phyloP scores from a whole-genome alignment of 1,140 invertebrate genomes.

The Brachionus manjavacas region DNA sequence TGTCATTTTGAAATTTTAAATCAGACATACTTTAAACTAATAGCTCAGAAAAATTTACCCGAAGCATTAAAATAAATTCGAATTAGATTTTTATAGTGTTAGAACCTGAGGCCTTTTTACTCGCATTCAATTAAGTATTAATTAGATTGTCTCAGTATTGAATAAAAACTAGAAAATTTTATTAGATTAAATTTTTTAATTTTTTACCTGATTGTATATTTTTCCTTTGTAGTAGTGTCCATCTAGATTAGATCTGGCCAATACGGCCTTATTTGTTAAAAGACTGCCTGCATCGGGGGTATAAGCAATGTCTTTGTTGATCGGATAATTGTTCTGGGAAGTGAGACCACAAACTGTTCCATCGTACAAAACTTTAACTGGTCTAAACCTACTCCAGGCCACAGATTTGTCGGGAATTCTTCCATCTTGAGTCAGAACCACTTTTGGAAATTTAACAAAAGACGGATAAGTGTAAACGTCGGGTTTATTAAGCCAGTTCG shows the following conservation, averaged over 20 bases:
- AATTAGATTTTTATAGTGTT: too few relatives aligned
- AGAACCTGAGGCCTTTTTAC: too few relatives aligned
- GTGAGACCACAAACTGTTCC: constrained; percentile 13
- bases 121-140: too few relatives aligned
- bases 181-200: neutral
- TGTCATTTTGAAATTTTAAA: too few relatives aligned
- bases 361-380: neutral
- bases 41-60: too few relatives aligned
- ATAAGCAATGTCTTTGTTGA: neutral
- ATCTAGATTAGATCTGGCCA: constrained; percentile 52
- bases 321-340: neutral
- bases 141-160: neutral
- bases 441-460: neutral
- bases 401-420: neutral
- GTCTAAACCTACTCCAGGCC: neutral
- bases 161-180: neutral
- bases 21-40: too few relatives aligned
- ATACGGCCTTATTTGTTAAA: constrained; percentile 51
- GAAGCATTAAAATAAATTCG: too few relatives aligned
- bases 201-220: constrained; percentile 54
- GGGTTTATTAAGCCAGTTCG: neutral
- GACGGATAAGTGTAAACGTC: constrained; percentile 3
- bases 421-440: neutral
- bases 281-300: constrained; percentile 53
- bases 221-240: constrained; percentile 54